Conservation (phyloP, 2,888 invertebrate genomes). For the Amblyteles armatorius region DNA sequence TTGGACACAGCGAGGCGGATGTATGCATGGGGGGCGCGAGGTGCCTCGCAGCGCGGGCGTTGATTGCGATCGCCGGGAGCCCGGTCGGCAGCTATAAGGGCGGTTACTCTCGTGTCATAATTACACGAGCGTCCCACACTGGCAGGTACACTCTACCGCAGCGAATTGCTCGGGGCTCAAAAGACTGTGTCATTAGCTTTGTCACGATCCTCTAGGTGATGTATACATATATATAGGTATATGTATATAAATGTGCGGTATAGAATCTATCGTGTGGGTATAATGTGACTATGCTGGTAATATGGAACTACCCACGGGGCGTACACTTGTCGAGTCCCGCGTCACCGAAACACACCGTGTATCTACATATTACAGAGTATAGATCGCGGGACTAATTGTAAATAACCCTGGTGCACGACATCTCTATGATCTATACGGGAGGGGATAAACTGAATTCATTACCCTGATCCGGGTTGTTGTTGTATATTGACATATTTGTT, state of each 20-base stretch:
- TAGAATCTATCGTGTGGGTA: conserved; percentile 11
- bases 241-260: not conserved
- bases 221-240: not conserved
- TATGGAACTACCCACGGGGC: conserved; percentile 40
- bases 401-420: conserved; percentile 54
- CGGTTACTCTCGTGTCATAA: conserved; percentile 57
- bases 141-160: conserved; percentile 16
- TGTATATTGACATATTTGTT: too few species aligned
- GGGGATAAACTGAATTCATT: conserved; percentile 1
- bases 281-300: conserved; percentile 13
- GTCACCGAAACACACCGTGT: conserved; percentile 44
- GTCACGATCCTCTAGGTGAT: conserved; percentile 15
- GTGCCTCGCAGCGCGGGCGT: conserved; percentile 25
- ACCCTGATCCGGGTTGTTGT: not conserved
- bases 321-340: conserved; percentile 24
- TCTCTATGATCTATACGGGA: conserved; percentile 32
- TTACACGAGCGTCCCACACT: conserved; percentile 56
- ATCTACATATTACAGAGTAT: conserved; percentile 53
- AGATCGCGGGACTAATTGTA: conserved; percentile 51
- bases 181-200: conserved; percentile 67
- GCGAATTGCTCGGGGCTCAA: conserved; percentile 47
- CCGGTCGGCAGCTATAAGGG: conserved; percentile 30
- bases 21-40: not conserved
- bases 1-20: conserved; percentile 2
- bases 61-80: conserved; percentile 46